Evolutionary conservation across 2,113 vertebrate species (phyloP).

Genomic region (Pygoscelis antarcticus): DNA sequence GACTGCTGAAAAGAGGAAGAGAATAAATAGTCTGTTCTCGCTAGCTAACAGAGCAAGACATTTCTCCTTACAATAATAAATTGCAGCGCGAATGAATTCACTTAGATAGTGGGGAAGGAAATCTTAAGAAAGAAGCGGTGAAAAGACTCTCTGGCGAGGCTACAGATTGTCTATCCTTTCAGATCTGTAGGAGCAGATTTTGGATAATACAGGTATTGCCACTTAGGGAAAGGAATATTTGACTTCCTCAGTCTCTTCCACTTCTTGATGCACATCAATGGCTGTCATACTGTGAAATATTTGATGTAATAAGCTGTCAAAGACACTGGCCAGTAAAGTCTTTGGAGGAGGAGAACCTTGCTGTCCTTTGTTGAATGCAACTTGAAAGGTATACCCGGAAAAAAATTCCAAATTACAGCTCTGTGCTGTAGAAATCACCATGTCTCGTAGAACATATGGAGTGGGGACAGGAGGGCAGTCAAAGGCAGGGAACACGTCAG

Average conservation of each 20-base stretch:
- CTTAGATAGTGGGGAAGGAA: neutral
- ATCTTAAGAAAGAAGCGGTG: neutral
- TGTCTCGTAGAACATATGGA: neutral
- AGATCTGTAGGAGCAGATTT: neutral
- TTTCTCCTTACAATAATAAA: neutral
- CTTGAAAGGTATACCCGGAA: neutral
- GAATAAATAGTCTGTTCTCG: neutral
- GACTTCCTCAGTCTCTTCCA: neutral
- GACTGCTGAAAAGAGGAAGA: neutral
- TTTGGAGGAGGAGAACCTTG: neutral
- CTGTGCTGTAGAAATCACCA: neutral
- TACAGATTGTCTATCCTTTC: neutral
- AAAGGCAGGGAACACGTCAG: neutral
- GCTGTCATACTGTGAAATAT: neutral
- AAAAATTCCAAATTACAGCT: neutral
- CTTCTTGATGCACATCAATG: neutral
- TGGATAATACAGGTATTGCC: neutral
- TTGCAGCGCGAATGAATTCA: neutral
- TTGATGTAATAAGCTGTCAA: neutral
- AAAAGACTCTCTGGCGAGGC: neutral
- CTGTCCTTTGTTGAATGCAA: neutral
- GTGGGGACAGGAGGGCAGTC: neutral
- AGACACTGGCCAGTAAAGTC: neutral
- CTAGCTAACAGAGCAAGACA: neutral
- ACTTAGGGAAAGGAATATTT: neutral